phyloP scores from a whole-genome alignment of 2,113 vertebrate species.

The Hydropotes inermis region DNA sequence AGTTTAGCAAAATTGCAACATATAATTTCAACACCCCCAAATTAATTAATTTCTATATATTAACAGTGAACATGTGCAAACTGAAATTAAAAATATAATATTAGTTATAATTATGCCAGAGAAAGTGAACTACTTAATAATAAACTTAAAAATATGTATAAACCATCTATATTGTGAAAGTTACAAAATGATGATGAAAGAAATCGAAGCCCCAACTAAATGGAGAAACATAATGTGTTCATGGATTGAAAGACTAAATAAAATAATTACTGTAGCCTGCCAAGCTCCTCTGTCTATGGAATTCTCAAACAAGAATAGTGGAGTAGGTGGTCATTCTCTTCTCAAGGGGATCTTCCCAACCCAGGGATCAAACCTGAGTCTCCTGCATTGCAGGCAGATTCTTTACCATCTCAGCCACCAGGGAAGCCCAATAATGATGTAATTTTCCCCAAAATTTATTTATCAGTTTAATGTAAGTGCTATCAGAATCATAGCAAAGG shows the following conservation, averaged over 20 bases:
- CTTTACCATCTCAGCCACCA: not conserved
- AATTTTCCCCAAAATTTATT: not conserved
- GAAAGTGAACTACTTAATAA: not conserved
- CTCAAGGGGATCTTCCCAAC: not conserved
- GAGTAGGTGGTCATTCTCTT: not conserved
- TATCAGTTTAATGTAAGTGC: not conserved
- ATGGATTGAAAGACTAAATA: not conserved
- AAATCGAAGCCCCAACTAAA: not conserved
- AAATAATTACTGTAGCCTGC: not conserved
- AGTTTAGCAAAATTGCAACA: not conserved
- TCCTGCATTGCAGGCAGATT: not conserved
- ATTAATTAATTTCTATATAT: not conserved
- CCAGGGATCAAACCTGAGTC: not conserved
- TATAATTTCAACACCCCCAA: not conserved
- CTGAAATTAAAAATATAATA: not conserved
- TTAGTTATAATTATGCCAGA: not conserved
- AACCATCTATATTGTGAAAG: not conserved
- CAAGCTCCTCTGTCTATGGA: not conserved
- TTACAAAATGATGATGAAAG: not conserved
- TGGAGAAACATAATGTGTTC: not conserved
- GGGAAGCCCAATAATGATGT: not conserved
- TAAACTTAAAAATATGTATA: not conserved
- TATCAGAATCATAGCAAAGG: not conserved
- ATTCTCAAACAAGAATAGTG: not conserved
- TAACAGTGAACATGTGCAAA: not conserved